These are phyloP conservation scores for Cryptops parisi DNA, from an alignment of 2,888 invertebrate species.

Conservation along the genomic window DNA sequence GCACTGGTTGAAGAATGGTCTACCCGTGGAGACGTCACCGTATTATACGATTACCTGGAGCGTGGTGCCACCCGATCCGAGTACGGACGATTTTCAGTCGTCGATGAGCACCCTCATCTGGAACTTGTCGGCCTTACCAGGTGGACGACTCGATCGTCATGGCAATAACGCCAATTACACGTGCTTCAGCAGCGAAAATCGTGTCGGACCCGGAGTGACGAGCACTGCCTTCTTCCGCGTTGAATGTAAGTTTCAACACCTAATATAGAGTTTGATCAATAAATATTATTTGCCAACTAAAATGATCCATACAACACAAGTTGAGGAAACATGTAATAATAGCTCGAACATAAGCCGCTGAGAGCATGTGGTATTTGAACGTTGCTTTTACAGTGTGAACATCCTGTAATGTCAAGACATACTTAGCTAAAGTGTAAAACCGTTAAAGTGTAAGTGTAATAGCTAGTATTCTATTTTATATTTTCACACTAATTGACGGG, in stretches of 20 bases:
- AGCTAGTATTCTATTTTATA: no score
- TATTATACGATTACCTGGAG: slow-evolving; percentile 53
- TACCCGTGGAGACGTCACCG: slow-evolving; percentile 42
- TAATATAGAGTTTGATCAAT: no score
- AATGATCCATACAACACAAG: no score
- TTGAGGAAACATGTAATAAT: no score
- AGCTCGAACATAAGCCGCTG: no score
- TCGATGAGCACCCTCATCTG: slow-evolving; percentile 74
- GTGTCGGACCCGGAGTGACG: slow-evolving; percentile 62
- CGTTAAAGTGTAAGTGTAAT: no score
- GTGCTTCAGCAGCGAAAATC: slow-evolving; percentile 61
- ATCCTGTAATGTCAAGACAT: no score
- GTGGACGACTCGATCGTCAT: slow-evolving; percentile 55
- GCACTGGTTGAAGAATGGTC: slow-evolving; percentile 66
- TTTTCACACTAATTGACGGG: no score
- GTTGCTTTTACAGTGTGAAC: no score
- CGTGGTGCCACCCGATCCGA: slow-evolving; percentile 53
- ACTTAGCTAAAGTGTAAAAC: no score
- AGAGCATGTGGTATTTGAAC: no score
- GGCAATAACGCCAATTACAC: slow-evolving; percentile 69
- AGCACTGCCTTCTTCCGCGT: slow-evolving; percentile 73
- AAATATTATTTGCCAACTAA: no score
- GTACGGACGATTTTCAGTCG: slow-evolving; percentile 72
- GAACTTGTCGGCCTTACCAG: slow-evolving; percentile 75
- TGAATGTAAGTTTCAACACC: slow-evolving; percentile 85